Conservation (phyloP, 2,888 invertebrate species). For the Clepsis dumicolana region DNA sequence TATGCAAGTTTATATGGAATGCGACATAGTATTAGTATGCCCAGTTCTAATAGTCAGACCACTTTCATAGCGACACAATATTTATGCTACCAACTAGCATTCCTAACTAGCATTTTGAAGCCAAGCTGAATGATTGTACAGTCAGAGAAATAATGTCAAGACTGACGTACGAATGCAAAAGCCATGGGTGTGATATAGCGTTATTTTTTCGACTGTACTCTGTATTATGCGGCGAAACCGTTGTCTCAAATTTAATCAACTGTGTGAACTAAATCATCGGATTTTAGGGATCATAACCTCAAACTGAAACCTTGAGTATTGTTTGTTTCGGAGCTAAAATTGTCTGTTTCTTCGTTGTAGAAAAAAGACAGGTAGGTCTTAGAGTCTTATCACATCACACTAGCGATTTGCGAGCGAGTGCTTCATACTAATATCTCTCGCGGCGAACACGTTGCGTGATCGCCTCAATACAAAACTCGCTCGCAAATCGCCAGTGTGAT, state of each 20-base stretch:
- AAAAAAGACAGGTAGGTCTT: not conserved
- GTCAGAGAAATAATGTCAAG: slow-evolving; percentile 40
- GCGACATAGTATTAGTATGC: slow-evolving; percentile 13
- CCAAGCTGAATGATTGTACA: slow-evolving; percentile 52
- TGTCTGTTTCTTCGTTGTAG: not conserved
- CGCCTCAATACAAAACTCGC: too few relatives aligned
- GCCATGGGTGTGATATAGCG: slow-evolving; percentile 23
- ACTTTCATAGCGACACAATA: slow-evolving; percentile 50
- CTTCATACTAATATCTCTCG: too few relatives aligned
- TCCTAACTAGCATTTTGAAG: slow-evolving; percentile 67
- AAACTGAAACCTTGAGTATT: not conserved
- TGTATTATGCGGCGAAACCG: slow-evolving; percentile 1
- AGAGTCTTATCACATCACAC: not conserved
- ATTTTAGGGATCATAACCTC: not conserved
- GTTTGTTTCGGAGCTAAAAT: not conserved
- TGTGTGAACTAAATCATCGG: slow-evolving; percentile 19
- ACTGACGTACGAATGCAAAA: slow-evolving; percentile 37
- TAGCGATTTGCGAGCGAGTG: too few relatives aligned
- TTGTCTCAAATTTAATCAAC: slow-evolving; percentile 28
- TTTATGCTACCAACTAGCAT: slow-evolving; percentile 61
- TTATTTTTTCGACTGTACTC: slow-evolving; percentile 42
- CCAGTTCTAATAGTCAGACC: slow-evolving; percentile 50
- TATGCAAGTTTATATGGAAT: slow-evolving; percentile 16
- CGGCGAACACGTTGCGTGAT: too few relatives aligned
- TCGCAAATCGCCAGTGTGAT: too few relatives aligned